Base-by-base conservation (phyloP, 2,113 vertebrate species). In the Coptodon rendalli region DNA sequence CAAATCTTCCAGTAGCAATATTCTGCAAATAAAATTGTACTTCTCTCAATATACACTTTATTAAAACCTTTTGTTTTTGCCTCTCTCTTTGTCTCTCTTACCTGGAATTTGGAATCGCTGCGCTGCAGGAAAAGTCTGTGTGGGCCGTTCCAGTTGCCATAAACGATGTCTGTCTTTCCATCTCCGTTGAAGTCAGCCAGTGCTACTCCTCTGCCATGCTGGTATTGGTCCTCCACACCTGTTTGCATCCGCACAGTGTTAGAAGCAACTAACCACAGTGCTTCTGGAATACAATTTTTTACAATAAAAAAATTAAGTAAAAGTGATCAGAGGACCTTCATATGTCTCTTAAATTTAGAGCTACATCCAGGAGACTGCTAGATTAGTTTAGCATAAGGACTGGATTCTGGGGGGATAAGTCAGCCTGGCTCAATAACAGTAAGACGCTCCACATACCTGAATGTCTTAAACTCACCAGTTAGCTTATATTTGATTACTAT, bases 141-240 rank as follows among this genome's bases (percentile, higher is more conserved):
- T 0, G 97, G 98, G 22, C 98, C 98, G 0, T 98, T 99, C 98
- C 98, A 99, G 95, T 99, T 99, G 71, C 98, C 98, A 0, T 99
- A 99, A 80, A 99, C 97, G 0, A 99, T 97, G 88, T 99, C 98
- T 5, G 98, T 97, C 87, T 97, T 98, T 22, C 98, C 97, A 0
- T 99, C 98, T 0, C 97, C 97, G 76, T 98, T 98, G 89, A 99
- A 98, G 94, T 99, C 98, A 0, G 97, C 97, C 16, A 99, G 94
- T 1, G 98, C 97, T 4, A 99, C 97, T 0, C 98, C 98, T 29
- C 98, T 96, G 12, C 98, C 98, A 0, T 98, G 98, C 92, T 98
- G 97, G 82, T 95, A 94, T 7, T 91, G 93, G 89, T 99, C 98
- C 53, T 97, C 97, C 90, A 99, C 97, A 52, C 97, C 98, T 99